Percentiles rank a stretch among this genome's conserved stretches.
phyloP scores from a whole-genome alignment of 2,797 vertebrate species.

The Lates japonicus region DNA sequence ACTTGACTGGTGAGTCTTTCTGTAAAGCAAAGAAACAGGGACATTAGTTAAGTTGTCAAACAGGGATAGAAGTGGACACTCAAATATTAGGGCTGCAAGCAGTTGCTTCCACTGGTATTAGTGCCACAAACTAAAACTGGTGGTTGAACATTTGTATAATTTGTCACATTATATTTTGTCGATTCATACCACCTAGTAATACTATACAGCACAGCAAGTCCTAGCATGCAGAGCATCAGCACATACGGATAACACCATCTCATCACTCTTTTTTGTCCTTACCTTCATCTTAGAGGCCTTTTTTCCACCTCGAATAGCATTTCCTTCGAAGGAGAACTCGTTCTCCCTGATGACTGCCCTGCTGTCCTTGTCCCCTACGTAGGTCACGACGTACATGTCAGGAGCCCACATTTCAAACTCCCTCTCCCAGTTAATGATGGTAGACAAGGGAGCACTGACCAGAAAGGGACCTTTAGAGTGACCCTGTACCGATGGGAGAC shows the following conservation, averaged over 20 bases:
- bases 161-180: background rate
- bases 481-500: constrained; percentile 85
- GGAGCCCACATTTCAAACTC: constrained; percentile 99
- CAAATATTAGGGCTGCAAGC: background rate
- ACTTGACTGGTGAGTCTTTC: constrained; percentile 98
- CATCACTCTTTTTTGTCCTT: constrained; percentile 22
- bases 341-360: constrained; percentile 98
- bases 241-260: background rate
- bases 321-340: constrained; percentile 98
- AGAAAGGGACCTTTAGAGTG: constrained; percentile 99
- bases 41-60: background rate
- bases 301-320: constrained; percentile 97
- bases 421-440: constrained; percentile 99
- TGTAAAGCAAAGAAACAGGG: constrained; percentile 68
- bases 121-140: background rate
- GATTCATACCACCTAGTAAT: background rate
- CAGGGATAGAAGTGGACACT: background rate
- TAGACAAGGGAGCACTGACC: constrained; percentile 97
- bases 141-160: background rate
- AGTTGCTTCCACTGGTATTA: background rate
- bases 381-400: constrained; percentile 99
- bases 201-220: background rate
- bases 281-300: constrained; percentile 99
- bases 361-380: constrained; percentile 98
- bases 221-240: background rate